Evolutionary conservation across 2,113 vertebrate species (phyloP), one percentile per base, ranked within the genome.

Genomic region (Enhydra lutris): DNA sequence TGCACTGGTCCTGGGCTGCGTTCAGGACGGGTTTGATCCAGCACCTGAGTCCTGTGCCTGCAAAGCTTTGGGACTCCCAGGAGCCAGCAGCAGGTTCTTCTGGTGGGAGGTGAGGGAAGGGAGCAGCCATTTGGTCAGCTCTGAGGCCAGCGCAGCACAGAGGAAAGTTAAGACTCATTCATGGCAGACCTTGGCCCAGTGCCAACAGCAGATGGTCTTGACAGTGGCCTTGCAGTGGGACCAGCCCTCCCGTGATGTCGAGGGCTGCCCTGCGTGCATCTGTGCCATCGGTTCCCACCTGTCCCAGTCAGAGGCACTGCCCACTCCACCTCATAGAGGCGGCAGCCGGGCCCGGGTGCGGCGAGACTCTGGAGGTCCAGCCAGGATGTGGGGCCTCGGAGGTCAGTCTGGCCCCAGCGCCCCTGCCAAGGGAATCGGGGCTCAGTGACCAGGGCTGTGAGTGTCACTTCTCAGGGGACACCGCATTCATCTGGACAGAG

Each of bases 141-240:
- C 21, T 18, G 36, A 39, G 0, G 55, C 24, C 59, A 45, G 7
- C 69, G 47, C 21, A 2, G 90, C 73, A 5, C 7, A 12, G 31
- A 47, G 11, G 1, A 57, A 69, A 61, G 84, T 50, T 83, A 86
- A 34, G 63, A 69, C 2, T 57, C 76, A 5, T 78, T 92, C 69
- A n/a, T 84, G 71, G 45, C 0, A 76, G 96, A 78, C 81, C 2
- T 50, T 24, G 8, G 78, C 82, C 95, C 95, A 12, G 31, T 67
- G 93, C 50, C 71, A 26, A 21, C 50, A 50, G 90, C 10, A 4
- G 81, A 34, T 81, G 95, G 92, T 5, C 89, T 74, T 94, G 87
- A 39, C 4, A 91, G 84, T 45, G 50, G 39, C 17, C 0, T 5
- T 45, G 57, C 45, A 10, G 57, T 18, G 57, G 11, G 36, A 29